Base-by-base conservation (phyloP, 2,797 vertebrate species). In the Hylomyscus alleni region DNA sequence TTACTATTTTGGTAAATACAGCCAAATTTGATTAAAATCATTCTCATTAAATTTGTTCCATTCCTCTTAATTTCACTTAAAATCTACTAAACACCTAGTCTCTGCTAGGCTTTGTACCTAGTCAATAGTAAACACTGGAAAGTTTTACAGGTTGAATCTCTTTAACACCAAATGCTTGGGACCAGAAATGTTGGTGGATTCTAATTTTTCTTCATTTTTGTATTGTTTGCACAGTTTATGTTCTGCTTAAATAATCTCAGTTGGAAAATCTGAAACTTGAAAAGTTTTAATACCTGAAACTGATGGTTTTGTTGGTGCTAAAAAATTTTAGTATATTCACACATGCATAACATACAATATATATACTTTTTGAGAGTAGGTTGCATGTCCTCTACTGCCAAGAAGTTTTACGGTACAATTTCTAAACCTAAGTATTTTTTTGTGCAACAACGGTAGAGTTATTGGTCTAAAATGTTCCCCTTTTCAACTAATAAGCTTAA, bases 1-100 rank as follows among this genome's bases (percentile, higher is more conserved):
- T 94, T 89, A 75, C 24, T 15, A 89, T 89, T 89, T 97, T n/a
- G 78, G 1, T 93, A 87, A 90, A 93, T 81, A 91, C 1, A 88
- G 73, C 50, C 54, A 72, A 62, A 77, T 95, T 89, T 72, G 44
- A 62, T 92, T 95, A 85, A 92, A 80, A n/a, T 56, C 50, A 58
- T 90, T 80, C 50, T 62, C 90, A 80, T 29, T 93, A 73, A 91
- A 91, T 89, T 78, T 54, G 90, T 3, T 73, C 65, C 56, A 54
- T 90, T 89, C 15, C 14, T 67, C 69, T 60, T 73, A 78, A 31
- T 85, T 94, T 91, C 40, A 85, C 17, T 26, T 80, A 54, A 67
- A 84, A 84, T 65, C 52, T 86, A 37, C 62, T 69, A 31, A 93
- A 92, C 37, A 93, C 50, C n/a, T 92, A 65, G 20, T 73, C 13